These are phyloP conservation scores for Anthoscopus minutus DNA, from an alignment of 2,113 vertebrate genomes.

Conservation along the genomic window DNA sequence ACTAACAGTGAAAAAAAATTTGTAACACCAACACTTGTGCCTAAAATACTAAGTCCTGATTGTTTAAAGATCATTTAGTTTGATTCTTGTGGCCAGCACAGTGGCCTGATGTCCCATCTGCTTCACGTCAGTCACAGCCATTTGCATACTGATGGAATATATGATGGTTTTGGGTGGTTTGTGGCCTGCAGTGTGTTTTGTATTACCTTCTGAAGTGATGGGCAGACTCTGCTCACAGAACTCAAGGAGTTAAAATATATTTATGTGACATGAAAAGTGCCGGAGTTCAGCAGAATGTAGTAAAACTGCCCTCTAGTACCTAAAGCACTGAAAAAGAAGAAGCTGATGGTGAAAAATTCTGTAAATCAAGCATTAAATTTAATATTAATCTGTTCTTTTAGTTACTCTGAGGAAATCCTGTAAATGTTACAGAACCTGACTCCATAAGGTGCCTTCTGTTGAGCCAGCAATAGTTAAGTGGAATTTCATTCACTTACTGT, in stretches of 20 bases:
- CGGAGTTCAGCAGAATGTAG: neutral
- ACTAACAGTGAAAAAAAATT: neutral
- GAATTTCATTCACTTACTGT: constrained; percentile 70
- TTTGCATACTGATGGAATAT: neutral
- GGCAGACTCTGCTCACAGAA: neutral
- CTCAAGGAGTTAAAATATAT: neutral
- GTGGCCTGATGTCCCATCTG: neutral
- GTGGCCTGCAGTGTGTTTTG: neutral
- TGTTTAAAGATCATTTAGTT: neutral
- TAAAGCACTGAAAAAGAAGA: neutral
- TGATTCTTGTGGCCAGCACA: neutral
- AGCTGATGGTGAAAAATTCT: neutral
- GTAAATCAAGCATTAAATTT: neutral
- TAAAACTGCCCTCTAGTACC: neutral
- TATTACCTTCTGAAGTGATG: neutral
- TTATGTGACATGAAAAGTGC: neutral
- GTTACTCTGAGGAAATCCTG: neutral
- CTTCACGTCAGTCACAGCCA: neutral
- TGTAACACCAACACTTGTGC: neutral
- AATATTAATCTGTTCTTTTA: neutral
- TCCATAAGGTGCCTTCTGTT: constrained; percentile 3
- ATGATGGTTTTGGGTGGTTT: neutral
- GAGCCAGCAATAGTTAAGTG: constrained; percentile 52
- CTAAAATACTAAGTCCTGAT: neutral
- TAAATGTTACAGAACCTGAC: neutral